Evolutionary conservation across 2,888 invertebrate genomes (phyloP).

Genomic region (Deilephila elpenor): DNA sequence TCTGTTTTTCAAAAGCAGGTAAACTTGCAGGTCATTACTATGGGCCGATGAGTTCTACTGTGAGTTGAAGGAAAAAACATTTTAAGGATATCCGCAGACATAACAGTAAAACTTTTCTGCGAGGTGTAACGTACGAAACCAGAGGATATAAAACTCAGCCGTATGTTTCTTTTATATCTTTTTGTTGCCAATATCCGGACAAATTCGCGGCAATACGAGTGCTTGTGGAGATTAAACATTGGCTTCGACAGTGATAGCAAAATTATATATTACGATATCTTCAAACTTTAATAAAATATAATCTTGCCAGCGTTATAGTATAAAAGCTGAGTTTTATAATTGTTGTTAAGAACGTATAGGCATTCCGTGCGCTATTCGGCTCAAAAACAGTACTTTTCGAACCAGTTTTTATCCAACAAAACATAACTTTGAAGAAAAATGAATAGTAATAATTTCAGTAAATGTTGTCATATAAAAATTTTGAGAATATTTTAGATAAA

Average conservation of each 20-base stretch:
- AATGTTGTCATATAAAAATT: too few relatives aligned
- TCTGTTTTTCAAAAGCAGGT: constrained; percentile 38
- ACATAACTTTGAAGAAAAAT: too few relatives aligned
- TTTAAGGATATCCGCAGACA: constrained; percentile 43
- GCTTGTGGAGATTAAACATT: not conserved
- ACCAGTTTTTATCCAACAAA: too few relatives aligned
- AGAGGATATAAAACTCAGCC: constrained; percentile 9
- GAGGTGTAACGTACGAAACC: constrained; percentile 18
- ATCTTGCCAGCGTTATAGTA: too few relatives aligned
- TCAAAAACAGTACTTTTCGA: too few relatives aligned
- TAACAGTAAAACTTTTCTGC: constrained; percentile 27
- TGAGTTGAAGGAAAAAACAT: constrained; percentile 45
- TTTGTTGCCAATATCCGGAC: constrained; percentile 18
- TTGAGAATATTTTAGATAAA: too few relatives aligned
- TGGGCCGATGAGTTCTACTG: constrained; percentile 34
- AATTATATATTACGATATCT: too few relatives aligned
- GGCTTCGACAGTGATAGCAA: not conserved
- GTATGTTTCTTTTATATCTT: constrained; percentile 22
- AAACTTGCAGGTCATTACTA: constrained; percentile 33
- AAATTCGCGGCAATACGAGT: not conserved
- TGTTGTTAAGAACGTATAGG: too few relatives aligned
- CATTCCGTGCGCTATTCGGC: too few relatives aligned
- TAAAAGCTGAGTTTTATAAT: too few relatives aligned
- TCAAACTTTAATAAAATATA: too few relatives aligned
- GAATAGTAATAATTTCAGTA: too few relatives aligned